A percentile compares a stretch with the other conserved stretches of the same genome.
These are phyloP conservation scores for Ochropacha duplaris DNA, from an alignment of 2,888 invertebrate genomes.

Conservation along the genomic window DNA sequence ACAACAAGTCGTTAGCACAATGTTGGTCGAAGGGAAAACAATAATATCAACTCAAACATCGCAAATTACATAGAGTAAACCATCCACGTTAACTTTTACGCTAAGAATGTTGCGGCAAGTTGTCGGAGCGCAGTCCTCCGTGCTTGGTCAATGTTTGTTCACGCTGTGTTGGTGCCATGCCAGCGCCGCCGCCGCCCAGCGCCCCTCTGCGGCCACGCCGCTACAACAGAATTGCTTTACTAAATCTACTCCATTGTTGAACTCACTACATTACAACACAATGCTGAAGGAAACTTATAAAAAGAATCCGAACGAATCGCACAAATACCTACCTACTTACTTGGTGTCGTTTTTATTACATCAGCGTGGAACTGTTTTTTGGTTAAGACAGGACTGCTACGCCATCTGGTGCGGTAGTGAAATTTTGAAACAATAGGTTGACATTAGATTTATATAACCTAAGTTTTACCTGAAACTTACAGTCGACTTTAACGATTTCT, in stretches of 20 bases:
- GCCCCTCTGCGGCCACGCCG: constrained; percentile 56
- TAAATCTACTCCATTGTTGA: constrained; percentile 44
- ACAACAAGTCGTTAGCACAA: constrained; percentile 64
- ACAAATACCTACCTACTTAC: no score
- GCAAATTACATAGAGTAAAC: constrained; percentile 82
- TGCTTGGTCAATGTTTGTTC: constrained; percentile 77
- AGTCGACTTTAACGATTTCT: neutral
- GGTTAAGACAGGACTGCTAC: constrained; percentile 20
- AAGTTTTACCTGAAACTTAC: neutral
- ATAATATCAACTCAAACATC: constrained; percentile 68
- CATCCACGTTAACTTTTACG: constrained; percentile 81
- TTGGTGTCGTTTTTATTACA: constrained; percentile 10
- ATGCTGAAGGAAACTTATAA: constrained; percentile 30
- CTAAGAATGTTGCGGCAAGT: constrained; percentile 82
- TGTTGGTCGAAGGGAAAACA: constrained; percentile 56
- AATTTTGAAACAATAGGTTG: neutral
- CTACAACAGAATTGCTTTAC: constrained; percentile 37
- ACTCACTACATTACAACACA: constrained; percentile 42
- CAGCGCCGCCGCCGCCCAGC: constrained; percentile 48
- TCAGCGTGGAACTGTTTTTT: no score
- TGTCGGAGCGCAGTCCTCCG: constrained; percentile 70
- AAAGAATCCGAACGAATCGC: constrained; percentile 28
- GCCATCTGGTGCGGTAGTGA: constrained; percentile 32
- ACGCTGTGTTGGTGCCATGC: constrained; percentile 58
- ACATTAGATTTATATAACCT: neutral